phyloP scores from a whole-genome alignment of 2,797 vertebrate species.

The Dendrocincla tyrannina region DNA sequence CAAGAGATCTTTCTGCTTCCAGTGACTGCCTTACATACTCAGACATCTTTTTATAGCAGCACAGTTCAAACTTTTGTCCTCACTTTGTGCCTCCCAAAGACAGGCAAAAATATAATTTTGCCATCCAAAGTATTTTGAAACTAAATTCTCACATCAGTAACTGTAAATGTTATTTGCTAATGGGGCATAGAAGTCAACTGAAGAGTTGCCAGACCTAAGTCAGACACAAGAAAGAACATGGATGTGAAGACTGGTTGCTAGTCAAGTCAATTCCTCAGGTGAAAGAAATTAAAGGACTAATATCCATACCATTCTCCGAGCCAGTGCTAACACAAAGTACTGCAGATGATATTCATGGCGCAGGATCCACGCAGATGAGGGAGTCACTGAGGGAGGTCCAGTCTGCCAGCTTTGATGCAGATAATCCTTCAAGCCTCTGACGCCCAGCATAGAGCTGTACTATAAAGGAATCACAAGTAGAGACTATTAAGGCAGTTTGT shows the following conservation, averaged over 20 bases:
- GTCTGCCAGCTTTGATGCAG: slow-evolving; percentile 80
- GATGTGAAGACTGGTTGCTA: not conserved
- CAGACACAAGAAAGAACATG: not conserved
- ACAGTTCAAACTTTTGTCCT: not conserved
- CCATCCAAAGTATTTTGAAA: not conserved
- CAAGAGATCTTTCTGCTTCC: not conserved
- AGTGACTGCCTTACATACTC: not conserved
- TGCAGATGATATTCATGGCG: slow-evolving; percentile 93
- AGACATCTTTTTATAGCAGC: not conserved
- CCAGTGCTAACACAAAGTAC: slow-evolving; percentile 84
- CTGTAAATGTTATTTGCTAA: not conserved
- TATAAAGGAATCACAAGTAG: slow-evolving; percentile 55
- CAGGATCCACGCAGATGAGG: slow-evolving; percentile 85
- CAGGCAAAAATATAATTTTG: not conserved
- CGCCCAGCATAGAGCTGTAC: slow-evolving; percentile 80
- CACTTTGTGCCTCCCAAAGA: not conserved
- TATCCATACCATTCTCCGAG: slow-evolving; percentile 79
- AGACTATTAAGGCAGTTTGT: not conserved
- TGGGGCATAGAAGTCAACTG: not conserved
- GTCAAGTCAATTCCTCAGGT: not conserved
- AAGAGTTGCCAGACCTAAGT: not conserved
- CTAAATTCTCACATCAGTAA: not conserved
- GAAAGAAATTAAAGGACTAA: not conserved
- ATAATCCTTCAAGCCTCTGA: slow-evolving; percentile 84
- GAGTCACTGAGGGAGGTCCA: slow-evolving; percentile 78